Percentiles rank a stretch among this genome's conserved stretches.
phyloP scores from a whole-genome alignment of 2,888 invertebrate species.

The Synanthedon myopaeformis region DNA sequence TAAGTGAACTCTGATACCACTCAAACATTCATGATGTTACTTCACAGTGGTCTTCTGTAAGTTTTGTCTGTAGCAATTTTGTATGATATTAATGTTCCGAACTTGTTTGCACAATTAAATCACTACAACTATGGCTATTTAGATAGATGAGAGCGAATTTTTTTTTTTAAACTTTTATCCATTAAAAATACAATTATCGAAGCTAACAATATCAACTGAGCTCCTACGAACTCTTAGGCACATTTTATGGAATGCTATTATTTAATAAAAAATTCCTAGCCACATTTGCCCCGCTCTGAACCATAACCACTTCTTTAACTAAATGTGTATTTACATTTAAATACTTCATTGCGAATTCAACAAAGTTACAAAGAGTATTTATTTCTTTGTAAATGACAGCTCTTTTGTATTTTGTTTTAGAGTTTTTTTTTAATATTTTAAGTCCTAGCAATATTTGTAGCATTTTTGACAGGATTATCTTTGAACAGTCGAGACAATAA shows the following conservation, averaged over 20 bases:
- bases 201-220: slow-evolving; percentile 43
- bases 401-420: too few species aligned
- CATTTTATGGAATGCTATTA: slow-evolving; percentile 45
- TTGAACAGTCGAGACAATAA: too few species aligned
- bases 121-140: slow-evolving; percentile 1
- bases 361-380: not conserved
- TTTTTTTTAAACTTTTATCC: slow-evolving; percentile 7
- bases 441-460: too few species aligned
- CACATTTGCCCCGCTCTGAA: slow-evolving; percentile 46
- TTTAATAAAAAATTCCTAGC: slow-evolving; percentile 14
- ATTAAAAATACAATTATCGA: slow-evolving; percentile 24
- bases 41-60: too few species aligned
- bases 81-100: not conserved
- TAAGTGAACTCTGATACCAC: too few species aligned
- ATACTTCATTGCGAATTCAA: not conserved
- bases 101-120: not conserved
- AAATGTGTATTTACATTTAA: slow-evolving; percentile 42
- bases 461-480: too few species aligned
- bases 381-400: too few species aligned
- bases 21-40: too few species aligned
- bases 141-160: slow-evolving; percentile 13
- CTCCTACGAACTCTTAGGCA: slow-evolving; percentile 49
- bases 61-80: too few species aligned
- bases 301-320: slow-evolving; percentile 10
- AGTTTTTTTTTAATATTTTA: too few species aligned